Evolutionary conservation across 2,888 invertebrate genomes (phyloP).

Genomic region (Cantharis rustica): DNA sequence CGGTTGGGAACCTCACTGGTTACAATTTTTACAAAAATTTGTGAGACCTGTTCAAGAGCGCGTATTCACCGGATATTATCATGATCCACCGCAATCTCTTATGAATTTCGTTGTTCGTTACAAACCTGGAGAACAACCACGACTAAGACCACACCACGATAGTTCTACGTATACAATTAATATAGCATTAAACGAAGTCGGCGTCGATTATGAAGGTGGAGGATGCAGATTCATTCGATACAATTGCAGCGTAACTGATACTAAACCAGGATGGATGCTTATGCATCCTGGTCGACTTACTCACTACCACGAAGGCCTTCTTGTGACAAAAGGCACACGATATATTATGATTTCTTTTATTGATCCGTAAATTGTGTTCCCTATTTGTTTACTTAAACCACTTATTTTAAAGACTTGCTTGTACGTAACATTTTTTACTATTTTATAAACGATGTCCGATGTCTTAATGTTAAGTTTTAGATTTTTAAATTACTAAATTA

Average conservation of each 20-base stretch:
- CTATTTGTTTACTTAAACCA: conserved; percentile 20
- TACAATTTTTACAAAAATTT: conserved; percentile 84
- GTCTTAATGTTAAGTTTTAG: conserved; percentile 8
- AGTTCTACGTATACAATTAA: conserved; percentile 98
- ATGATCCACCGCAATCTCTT: conserved; percentile 87
- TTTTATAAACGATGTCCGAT: conserved; percentile 56
- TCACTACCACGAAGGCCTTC: conserved; percentile 95
- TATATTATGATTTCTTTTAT: conserved; percentile 99
- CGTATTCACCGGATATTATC: conserved; percentile 83
- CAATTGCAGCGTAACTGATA: conserved; percentile 90
- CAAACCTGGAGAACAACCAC: conserved; percentile 94
- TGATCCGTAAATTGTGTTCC: conserved; percentile 74
- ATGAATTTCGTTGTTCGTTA: conserved; percentile 99
- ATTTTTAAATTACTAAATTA: background rate
- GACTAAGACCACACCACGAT: conserved; percentile 94
- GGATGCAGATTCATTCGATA: conserved; percentile 91
- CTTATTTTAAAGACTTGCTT: conserved; percentile 3
- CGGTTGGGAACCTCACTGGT: conserved; percentile 83
- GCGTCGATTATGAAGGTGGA: conserved; percentile 78
- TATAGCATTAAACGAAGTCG: conserved; percentile 85
- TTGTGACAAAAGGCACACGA: conserved; percentile 86
- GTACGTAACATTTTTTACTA: background rate
- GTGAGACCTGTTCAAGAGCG: conserved; percentile 90
- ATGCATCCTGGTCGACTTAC: conserved; percentile 98
- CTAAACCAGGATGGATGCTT: conserved; percentile 85